Evolutionary conservation across 2,113 vertebrate genomes (phyloP).

Genomic region (Istiophorus platypterus): DNA sequence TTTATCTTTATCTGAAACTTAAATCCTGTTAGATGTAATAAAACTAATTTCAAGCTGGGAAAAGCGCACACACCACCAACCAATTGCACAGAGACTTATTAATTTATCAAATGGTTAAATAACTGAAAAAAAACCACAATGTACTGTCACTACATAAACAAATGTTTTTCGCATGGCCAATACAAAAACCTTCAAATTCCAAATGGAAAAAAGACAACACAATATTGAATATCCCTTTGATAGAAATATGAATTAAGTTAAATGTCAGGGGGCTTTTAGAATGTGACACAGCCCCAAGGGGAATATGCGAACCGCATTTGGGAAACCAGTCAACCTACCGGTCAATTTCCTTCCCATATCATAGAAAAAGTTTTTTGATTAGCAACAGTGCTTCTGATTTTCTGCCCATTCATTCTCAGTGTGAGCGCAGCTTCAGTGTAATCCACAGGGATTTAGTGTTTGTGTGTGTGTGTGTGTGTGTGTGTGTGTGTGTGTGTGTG

Average conservation of each 20-base stretch:
- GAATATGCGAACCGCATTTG: constrained; percentile 28
- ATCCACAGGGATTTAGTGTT: constrained; percentile 31
- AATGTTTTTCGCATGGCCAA: neutral
- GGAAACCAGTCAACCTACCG: constrained; percentile 25
- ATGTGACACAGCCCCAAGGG: neutral
- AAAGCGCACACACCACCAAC: neutral
- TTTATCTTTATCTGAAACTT: constrained; percentile 22
- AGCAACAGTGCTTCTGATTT: constrained; percentile 33
- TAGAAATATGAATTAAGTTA: neutral
- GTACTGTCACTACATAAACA: neutral
- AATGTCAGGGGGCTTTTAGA: constrained; percentile 11
- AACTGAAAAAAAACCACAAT: neutral
- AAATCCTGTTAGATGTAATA: neutral
- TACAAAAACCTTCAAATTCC: neutral
- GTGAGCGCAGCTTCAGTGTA: constrained; percentile 16
- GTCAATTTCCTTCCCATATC: constrained; percentile 17
- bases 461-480: constrained; percentile 3
- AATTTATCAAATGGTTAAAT: neutral
- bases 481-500: constrained; percentile 2
- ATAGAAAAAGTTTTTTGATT: constrained; percentile 31
- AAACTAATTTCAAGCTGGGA: constrained; percentile 1
- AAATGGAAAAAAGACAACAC: neutral
- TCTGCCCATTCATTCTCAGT: constrained; percentile 40
- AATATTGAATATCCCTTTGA: neutral
- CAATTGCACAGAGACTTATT: neutral